Base-by-base conservation (phyloP, 2,113 vertebrate species). In the Artemisiospiza belli region DNA sequence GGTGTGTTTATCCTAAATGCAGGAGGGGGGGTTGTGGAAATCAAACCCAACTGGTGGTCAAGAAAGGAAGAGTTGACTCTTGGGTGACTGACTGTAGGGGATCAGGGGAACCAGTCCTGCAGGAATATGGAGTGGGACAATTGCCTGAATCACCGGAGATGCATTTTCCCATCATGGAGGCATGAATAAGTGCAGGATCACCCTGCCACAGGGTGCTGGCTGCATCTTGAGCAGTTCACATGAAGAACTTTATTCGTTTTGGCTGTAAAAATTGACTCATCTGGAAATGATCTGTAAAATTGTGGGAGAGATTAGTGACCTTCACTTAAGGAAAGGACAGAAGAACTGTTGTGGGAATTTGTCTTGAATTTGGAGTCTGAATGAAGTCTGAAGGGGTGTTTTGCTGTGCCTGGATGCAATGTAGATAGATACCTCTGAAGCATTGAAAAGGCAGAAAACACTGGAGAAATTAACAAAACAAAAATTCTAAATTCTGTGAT, bases 391-490 rank as follows among this genome's bases (percentile, higher is more conserved):
- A 14, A 59, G 47, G 9, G 19, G 8, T 33, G 37, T 35, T 83
- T 62, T 35, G 72, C 43, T 80, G 54, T 59, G 61, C 27, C 62
- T 51, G 39, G 25, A n/a, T 43, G 18, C 4, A 4, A 2, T 23
- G 4, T 9, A 21, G 23, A 16, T 23, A 5, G 14, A 3, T 41
- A 20, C 3, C 21, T 59, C 0, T 16, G 44, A 10, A 9, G 17
- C 28, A 23, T 6, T 35, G 57, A 39, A 55, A 66, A 52, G n/a
- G 72, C 64, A 90, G 67, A 44, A 92, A 63, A 59, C 12, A 8
- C 8, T 4, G 13, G 33, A 51, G 23, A 35, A 64, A 30, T n/a
- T 7, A 55, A 33, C 18, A n/a, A 31, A 90, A 8, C 21, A 17
- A 64, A 44, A 64, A 0, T 44, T 64, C 14, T 70, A 6, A 74